These are phyloP conservation scores for Enteromius treurensis DNA, from an alignment of 2,797 vertebrate species.

Conservation along the genomic window DNA sequence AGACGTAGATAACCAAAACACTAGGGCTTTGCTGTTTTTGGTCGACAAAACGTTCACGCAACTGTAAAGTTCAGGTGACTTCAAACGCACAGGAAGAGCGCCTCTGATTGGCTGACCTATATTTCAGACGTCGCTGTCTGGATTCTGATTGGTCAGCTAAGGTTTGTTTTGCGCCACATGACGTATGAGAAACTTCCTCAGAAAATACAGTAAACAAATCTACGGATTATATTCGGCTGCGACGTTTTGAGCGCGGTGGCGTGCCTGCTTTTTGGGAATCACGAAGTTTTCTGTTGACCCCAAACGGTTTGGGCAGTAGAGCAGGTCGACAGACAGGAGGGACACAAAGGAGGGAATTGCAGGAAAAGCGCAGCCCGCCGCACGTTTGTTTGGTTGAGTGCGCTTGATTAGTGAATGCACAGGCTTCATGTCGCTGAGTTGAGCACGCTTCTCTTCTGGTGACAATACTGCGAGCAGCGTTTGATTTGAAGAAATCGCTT, in stretches of 20 bases:
- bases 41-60: background rate
- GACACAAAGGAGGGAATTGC: constrained; percentile 51
- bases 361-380: constrained; percentile 10
- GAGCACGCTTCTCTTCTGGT: constrained; percentile 41
- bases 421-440: constrained; percentile 49
- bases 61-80: constrained; percentile 3
- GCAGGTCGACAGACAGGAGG: background rate
- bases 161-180: constrained; percentile 73
- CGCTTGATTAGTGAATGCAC: constrained; percentile 56
- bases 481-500: constrained; percentile 14
- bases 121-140: constrained; percentile 56
- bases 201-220: constrained; percentile 76
- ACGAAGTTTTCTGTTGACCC: too few species aligned
- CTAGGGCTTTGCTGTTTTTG: constrained; percentile 3
- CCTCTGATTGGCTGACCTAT: constrained; percentile 77
- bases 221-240: constrained; percentile 53
- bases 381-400: constrained; percentile 46
- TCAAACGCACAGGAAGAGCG: background rate
- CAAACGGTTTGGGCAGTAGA: background rate
- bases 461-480: background rate
- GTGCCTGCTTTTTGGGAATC: background rate
- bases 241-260: background rate
- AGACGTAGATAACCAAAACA: background rate
- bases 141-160: constrained; percentile 68
- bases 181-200: constrained; percentile 69